Evolutionary conservation across 2,797 vertebrate species (phyloP).

Genomic region (Steatocranus sp.): DNA sequence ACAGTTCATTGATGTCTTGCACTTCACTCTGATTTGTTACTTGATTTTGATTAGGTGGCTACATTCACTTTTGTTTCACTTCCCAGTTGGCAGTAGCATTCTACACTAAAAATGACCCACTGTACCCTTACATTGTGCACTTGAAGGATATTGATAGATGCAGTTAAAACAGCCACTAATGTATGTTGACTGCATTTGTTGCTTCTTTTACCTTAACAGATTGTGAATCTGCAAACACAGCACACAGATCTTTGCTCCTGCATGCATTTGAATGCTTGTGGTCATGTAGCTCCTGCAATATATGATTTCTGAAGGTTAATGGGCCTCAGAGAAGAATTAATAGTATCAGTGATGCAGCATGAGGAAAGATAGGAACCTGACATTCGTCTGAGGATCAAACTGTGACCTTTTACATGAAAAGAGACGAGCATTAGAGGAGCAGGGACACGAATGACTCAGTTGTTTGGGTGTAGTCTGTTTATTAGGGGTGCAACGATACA

Average conservation of each 20-base stretch:
- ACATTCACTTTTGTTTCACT: neutral
- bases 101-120: neutral
- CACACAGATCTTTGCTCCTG: neutral
- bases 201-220: neutral
- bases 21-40: constrained; percentile 10
- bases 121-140: neutral
- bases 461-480: constrained; percentile 17
- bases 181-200: neutral
- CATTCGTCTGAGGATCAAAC: constrained; percentile 40
- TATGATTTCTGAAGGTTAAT: neutral
- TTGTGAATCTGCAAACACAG: neutral
- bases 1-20: constrained; percentile 14
- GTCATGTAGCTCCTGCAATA: neutral
- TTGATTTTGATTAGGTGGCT: neutral
- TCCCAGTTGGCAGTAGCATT: neutral
- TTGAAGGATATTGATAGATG: neutral
- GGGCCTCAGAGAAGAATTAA: neutral
- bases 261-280: neutral
- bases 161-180: neutral
- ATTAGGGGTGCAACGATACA: too few relatives aligned
- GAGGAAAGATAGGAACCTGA: neutral
- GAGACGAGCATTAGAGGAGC: constrained; percentile 24
- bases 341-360: neutral
- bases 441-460: constrained; percentile 14
- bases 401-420: constrained; percentile 48